These are phyloP conservation scores for Macroglossus sobrinus DNA, from an alignment of 2,113 vertebrate species.

Conservation along the genomic window DNA sequence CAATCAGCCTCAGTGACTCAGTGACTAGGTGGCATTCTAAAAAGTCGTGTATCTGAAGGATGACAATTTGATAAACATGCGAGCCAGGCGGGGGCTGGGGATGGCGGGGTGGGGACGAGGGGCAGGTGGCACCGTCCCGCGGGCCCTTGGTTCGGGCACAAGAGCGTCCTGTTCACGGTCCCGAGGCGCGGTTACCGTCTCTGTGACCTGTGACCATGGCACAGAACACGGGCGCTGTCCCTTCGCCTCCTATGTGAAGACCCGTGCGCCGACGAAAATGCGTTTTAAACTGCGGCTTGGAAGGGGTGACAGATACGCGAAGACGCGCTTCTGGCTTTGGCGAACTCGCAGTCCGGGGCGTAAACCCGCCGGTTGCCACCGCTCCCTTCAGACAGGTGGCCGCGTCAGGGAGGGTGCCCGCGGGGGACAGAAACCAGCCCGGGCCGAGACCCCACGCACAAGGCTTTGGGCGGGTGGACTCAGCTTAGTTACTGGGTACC, in stretches of 20 bases:
- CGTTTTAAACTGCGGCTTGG: background rate
- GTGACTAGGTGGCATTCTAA: background rate
- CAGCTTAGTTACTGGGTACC: background rate
- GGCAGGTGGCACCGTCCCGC: background rate
- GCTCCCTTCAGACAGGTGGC: background rate
- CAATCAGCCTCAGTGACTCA: background rate
- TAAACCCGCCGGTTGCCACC: accelerated
- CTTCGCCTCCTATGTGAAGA: background rate
- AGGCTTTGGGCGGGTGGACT: background rate
- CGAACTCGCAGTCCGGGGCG: background rate
- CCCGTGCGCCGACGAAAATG: background rate
- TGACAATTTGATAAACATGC: background rate
- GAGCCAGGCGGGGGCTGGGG: too few relatives aligned
- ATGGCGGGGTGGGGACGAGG: background rate
- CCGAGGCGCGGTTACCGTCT: background rate
- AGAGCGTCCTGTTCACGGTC: background rate
- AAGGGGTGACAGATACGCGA: background rate
- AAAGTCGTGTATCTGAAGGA: background rate
- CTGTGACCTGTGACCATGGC: background rate
- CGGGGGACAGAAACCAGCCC: too few relatives aligned
- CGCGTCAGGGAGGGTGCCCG: background rate
- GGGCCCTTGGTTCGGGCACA: accelerated
- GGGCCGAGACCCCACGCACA: too few relatives aligned
- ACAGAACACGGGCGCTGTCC: background rate
- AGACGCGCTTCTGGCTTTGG: background rate